Evolutionary conservation across 1,140 invertebrate species (phyloP).

Genomic region (Caerostris darwini): DNA sequence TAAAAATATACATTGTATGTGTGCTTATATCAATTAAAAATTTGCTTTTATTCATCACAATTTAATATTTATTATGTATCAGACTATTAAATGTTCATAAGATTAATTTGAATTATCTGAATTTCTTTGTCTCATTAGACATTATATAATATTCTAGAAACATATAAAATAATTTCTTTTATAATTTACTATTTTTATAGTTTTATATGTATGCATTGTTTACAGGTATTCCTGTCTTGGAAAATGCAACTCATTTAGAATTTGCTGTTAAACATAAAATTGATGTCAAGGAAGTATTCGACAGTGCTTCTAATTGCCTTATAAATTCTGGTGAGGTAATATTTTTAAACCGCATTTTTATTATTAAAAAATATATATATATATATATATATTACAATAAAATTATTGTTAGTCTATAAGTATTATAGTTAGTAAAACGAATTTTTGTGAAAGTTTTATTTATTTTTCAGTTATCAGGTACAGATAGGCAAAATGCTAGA

Average conservation of each 20-base stretch:
- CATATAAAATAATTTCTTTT: not conserved
- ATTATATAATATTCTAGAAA: too few relatives aligned
- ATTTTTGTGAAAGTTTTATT: not conserved
- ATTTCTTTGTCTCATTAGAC: too few relatives aligned
- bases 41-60: too few relatives aligned
- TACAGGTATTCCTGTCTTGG: constrained; percentile 64
- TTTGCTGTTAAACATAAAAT: constrained; percentile 66
- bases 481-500: constrained; percentile 80
- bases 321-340: constrained; percentile 76
- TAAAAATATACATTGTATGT: too few relatives aligned
- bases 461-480: constrained; percentile 64
- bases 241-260: constrained; percentile 2
- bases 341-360: not conserved
- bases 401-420: too few relatives aligned
- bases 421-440: too few relatives aligned
- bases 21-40: too few relatives aligned
- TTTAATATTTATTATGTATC: too few relatives aligned
- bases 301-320: constrained; percentile 22
- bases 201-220: not conserved
- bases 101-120: too few relatives aligned
- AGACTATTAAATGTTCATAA: too few relatives aligned
- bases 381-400: too few relatives aligned
- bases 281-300: constrained; percentile 52
- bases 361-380: too few relatives aligned
- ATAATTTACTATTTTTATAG: not conserved